Conservation (phyloP, 1,140 invertebrate genomes). For the Trichomalopsis sarcophagae region DNA sequence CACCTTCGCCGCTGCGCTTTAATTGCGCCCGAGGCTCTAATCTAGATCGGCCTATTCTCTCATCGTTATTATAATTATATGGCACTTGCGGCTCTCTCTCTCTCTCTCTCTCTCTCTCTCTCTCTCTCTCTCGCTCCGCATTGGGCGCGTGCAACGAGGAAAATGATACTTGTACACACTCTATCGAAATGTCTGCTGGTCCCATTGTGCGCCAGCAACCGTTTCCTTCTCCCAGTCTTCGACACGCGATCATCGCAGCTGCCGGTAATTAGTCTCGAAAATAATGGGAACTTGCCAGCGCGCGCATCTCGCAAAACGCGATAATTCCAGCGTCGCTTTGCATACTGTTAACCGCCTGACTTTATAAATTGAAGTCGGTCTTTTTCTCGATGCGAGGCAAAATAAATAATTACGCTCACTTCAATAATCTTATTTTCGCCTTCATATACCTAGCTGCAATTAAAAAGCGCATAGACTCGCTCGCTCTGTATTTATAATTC, state of each 20-base stretch:
- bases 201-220: neutral
- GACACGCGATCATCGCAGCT: neutral
- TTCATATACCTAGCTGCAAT: too few species aligned
- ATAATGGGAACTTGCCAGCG: neutral
- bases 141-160: neutral
- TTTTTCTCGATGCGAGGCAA: too few species aligned
- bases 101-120: neutral
- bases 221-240: neutral
- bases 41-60: constrained; percentile 32
- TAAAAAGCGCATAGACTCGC: too few species aligned
- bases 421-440: too few species aligned
- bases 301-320: neutral
- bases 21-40: neutral
- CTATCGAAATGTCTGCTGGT: too few species aligned
- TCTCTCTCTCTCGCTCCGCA: neutral
- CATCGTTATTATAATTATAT: constrained; percentile 30
- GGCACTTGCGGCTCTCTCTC: neutral
- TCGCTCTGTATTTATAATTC: too few species aligned
- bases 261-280: neutral
- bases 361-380: too few species aligned
- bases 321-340: too few species aligned
- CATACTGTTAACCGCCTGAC: too few species aligned
- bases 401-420: too few species aligned
- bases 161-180: neutral
- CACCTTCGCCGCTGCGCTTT: neutral